Base-by-base conservation (phyloP, 2,797 vertebrate genomes). In the Allobates femoralis region DNA sequence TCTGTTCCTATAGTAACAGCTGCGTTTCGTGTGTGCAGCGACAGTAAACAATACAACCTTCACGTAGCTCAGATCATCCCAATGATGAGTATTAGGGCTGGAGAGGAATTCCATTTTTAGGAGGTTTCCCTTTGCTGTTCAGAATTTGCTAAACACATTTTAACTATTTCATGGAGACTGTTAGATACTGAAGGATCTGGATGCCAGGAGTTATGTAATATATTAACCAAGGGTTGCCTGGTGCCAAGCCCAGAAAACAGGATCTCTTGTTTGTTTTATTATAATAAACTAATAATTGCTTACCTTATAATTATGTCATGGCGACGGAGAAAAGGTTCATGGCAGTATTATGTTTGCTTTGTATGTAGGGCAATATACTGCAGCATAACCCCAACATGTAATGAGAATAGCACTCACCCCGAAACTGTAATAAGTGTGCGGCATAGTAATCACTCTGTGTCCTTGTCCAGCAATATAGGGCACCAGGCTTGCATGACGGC, bases 1-100 rank as follows among this genome's bases (percentile, higher is more conserved):
- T 41, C 32, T 41, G 77, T 79, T 79, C 32, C 77, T 79, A 79
- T 79, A 79, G 77, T 60, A 79, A 79, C 77, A 60, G 55, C 55
- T 79, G 55, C 51, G 8, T 34, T 55, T 58, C 4, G 21, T 41
- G 77, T 41, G 55, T n/a, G 11, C 77, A 18, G 55, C 34, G 55
- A 41, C 77, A 62, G 32, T 37, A 79, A 79, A 37, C 55, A 79
- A 21, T 11, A 41, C 55, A 60, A 37, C 32, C 77, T 41, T 7
- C 55, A 62, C 77, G 32, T 62, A 79, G 15, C 30, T 60, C 55
- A 34, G 5, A 14, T 77, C 28, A 77, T 11, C 21, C 76, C 30
- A 10, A 56, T 41, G 77, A 56, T 41, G 77, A 62, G 21, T 18
- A 26, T 78, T 16, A 32, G 21, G 55, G 55, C 55, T 12, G 55